phyloP scores from a whole-genome alignment of 1,140 invertebrate genomes.

The Mactra quadrangularis region DNA sequence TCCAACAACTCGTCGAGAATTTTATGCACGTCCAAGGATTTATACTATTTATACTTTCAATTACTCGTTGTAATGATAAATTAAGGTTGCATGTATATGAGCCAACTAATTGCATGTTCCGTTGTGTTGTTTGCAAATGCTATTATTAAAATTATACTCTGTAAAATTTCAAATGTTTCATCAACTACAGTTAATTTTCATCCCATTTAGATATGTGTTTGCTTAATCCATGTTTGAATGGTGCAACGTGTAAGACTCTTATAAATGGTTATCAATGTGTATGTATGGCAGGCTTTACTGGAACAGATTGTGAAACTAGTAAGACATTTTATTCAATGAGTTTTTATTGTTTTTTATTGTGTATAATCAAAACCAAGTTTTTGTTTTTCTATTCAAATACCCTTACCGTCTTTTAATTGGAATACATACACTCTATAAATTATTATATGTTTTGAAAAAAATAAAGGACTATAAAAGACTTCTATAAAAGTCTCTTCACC shows the following conservation, averaged over 20 bases:
- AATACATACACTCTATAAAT: too few species aligned
- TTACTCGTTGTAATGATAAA: not conserved
- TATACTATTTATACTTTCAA: not conserved
- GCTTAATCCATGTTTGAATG: slow-evolving; percentile 49
- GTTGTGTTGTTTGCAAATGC: not conserved
- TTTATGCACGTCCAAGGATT: too few species aligned
- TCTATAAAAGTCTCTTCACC: too few species aligned
- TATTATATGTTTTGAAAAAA: too few species aligned
- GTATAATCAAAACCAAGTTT: too few species aligned
- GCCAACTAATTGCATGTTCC: not conserved
- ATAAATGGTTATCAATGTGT: too few species aligned
- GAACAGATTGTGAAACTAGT: slow-evolving; percentile 5
- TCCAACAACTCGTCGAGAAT: too few species aligned
- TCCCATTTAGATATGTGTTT: slow-evolving; percentile 37
- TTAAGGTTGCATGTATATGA: not conserved
- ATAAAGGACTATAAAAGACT: too few species aligned
- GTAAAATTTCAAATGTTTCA: not conserved
- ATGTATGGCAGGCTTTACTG: too few species aligned
- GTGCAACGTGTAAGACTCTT: not conserved
- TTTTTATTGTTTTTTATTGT: too few species aligned
- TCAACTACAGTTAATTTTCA: not conserved
- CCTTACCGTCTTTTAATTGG: too few species aligned
- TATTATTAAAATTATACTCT: not conserved
- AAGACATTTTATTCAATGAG: not conserved
- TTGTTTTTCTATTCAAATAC: too few species aligned